Conservation (phyloP, 2,797 vertebrate genomes). For the Acanthurus lineatus region DNA sequence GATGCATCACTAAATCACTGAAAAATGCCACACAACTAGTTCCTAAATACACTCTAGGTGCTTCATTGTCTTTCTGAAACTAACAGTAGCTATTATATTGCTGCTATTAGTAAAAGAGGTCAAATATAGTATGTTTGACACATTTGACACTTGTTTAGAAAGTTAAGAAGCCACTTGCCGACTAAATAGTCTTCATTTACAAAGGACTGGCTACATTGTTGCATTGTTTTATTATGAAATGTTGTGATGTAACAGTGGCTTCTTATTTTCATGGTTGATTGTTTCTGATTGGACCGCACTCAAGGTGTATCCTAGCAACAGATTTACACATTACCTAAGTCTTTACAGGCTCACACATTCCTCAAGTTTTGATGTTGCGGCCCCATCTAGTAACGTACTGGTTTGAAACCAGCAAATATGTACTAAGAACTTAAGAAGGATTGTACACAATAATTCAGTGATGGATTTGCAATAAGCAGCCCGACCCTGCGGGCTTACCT, state of each 20-base stretch:
- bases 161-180: not conserved
- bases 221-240: too few species aligned
- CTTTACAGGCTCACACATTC: not conserved
- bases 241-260: not conserved
- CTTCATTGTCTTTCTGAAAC: not conserved
- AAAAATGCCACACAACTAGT: too few species aligned
- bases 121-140: not conserved
- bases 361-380: not conserved
- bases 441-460: too few species aligned
- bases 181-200: too few species aligned
- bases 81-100: not conserved
- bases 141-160: not conserved
- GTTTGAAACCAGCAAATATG: not conserved
- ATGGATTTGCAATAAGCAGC: not conserved
- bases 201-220: too few species aligned
- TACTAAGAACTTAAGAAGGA: too few species aligned
- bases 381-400: not conserved
- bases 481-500: constrained; percentile 83
- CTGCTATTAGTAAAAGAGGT: not conserved
- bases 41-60: not conserved
- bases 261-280: not conserved
- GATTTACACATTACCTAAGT: not conserved
- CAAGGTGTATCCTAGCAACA: not conserved
- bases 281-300: too few species aligned
- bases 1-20: too few species aligned